phyloP scores from a whole-genome alignment of 1,140 invertebrate genomes.

The Hyles vespertilio region DNA sequence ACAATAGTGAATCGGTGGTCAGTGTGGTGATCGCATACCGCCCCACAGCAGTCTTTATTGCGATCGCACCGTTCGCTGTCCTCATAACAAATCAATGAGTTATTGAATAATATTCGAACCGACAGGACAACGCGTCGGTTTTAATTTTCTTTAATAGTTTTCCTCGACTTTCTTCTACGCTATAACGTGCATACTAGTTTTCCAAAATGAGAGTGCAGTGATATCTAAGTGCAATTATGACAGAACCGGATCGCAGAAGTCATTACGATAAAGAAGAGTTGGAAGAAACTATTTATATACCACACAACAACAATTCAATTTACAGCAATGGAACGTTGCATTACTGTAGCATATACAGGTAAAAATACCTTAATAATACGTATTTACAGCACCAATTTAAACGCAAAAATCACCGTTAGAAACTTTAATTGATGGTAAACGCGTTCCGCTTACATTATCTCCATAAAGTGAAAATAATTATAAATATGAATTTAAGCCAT shows the following conservation, averaged over 20 bases:
- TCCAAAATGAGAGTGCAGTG: conserved; percentile 18
- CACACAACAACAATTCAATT: conserved; percentile 68
- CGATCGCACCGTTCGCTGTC: conserved; percentile 64
- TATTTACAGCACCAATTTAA: too few species aligned
- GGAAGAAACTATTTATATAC: conserved; percentile 50
- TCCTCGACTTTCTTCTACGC: background rate
- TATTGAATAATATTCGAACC: conserved; percentile 51
- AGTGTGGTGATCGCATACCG: conserved; percentile 38
- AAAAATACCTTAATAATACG: background rate
- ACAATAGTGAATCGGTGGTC: conserved; percentile 46
- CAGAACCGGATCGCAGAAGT: conserved; percentile 52
- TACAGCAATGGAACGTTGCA: conserved; percentile 69
- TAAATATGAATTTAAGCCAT: too few species aligned
- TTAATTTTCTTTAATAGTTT: conserved; percentile 3
- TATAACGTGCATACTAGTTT: background rate
- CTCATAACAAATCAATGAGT: conserved; percentile 59
- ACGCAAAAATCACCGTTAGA: too few species aligned
- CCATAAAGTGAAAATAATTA: too few species aligned
- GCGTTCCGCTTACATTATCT: too few species aligned
- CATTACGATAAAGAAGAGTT: conserved; percentile 50
- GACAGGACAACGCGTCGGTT: conserved; percentile 27
- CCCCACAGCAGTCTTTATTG: conserved; percentile 41
- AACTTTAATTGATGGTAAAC: too few species aligned
- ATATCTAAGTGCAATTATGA: conserved; percentile 44
- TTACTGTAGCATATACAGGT: conserved; percentile 75